Base-by-base conservation (phyloP, 2,113 vertebrate species). In the Varanus komodoensis region DNA sequence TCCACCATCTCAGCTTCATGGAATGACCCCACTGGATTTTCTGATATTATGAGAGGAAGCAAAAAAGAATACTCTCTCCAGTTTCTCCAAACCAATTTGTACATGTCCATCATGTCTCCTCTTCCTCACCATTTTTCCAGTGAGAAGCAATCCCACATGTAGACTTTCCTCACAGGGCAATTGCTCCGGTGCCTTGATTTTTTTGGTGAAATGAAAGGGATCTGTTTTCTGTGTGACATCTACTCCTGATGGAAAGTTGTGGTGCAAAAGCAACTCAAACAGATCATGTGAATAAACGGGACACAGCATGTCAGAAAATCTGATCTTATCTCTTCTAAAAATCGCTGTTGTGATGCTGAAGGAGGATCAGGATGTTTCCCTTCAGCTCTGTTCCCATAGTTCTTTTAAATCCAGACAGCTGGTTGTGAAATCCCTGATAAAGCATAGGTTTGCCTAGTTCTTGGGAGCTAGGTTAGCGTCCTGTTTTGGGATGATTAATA, bases 401-500 rank as follows among this genome's bases (percentile, higher is more conserved):
- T 68, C 91, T 89, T 87, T 82, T 78, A 1, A 91, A 61, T 32
- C 1, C 87, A 93, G 92, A 90, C 91, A 92, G 92, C 92, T 84
- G n/a, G 64, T 81, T 27, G 44, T 71, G 93, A 34, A 75, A 67
- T 80, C 38, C 78, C 83, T 91, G 91, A 93, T 92, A 64, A 94
- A 93, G 83, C 23, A 64, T n/a, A 91, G 89, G 74, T 93, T 86
- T 90, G 61, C 38, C 92, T 92, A 93, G 91, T 74, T 86, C 44
- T 21, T 34, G 29, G 87, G 29, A 81, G 44, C 64, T 21, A 7
- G 3, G 21, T 29, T 67, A n/a, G 73, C n/a, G 71, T 84, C 73
- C 73, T 64, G 74, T 84, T 77, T 84, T 79, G 89, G 88, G 93
- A 93, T 93, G 94, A 95, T 95, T 94, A 95, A 78, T 93, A 92